These are phyloP conservation scores for Stomorhina lunata DNA, from an alignment of 2,888 invertebrate genomes.

Conservation along the genomic window DNA sequence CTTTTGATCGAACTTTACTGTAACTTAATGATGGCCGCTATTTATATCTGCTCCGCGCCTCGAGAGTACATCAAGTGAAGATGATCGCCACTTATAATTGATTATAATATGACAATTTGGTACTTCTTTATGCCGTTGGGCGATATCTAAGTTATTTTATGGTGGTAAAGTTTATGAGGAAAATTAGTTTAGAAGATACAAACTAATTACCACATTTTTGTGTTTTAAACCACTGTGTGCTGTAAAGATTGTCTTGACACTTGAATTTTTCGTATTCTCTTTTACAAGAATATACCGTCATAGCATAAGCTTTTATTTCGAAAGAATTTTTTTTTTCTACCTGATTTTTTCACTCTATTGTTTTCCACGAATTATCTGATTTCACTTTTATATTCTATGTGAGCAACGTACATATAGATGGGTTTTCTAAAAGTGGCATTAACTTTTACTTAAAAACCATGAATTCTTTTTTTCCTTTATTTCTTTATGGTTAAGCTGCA, in stretches of 20 bases:
- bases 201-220: not conserved
- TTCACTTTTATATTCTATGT: not conserved
- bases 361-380: not conserved
- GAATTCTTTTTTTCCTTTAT: slow-evolving; percentile 10
- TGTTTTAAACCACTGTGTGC: not conserved
- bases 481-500: slow-evolving; percentile 24
- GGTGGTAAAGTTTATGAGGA: too few relatives aligned
- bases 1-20: too few relatives aligned
- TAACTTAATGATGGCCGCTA: too few relatives aligned
- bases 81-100: too few relatives aligned
- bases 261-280: slow-evolving; percentile 23
- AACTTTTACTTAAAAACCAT: slow-evolving; percentile 43
- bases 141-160: too few relatives aligned
- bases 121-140: too few relatives aligned
- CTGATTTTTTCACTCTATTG: not conserved
- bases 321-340: not conserved
- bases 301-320: slow-evolving; percentile 32
- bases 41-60: too few relatives aligned
- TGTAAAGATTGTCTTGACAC: not conserved
- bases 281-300: slow-evolving; percentile 26
- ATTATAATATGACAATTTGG: too few relatives aligned
- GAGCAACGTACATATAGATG: too few relatives aligned
- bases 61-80: too few relatives aligned
- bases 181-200: too few relatives aligned
- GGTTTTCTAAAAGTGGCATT: slow-evolving; percentile 50